A percentile compares a stretch with the other conserved stretches of the same genome.
These are phyloP conservation scores for Unio pictorum DNA, from an alignment of 2,888 invertebrate genomes.

Conservation along the genomic window DNA sequence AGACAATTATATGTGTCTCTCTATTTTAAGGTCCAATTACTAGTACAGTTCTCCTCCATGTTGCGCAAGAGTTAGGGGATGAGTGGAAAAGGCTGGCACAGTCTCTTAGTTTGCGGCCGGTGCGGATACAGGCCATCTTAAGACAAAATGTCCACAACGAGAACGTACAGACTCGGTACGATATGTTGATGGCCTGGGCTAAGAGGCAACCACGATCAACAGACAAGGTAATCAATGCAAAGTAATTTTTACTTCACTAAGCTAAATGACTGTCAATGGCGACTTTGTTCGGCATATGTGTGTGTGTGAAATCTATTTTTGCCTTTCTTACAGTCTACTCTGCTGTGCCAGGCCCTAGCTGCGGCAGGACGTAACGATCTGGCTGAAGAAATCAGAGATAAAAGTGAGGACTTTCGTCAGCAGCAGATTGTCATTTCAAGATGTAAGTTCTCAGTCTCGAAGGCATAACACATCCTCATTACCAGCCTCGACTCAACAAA, in stretches of 20 bases:
- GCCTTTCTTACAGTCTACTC: no score
- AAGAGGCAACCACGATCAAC: slow-evolving; percentile 61
- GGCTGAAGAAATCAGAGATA: slow-evolving; percentile 51
- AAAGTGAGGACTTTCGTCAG: slow-evolving; percentile 49
- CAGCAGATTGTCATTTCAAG: slow-evolving; percentile 37
- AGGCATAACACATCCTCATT: not conserved
- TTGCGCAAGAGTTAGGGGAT: slow-evolving; percentile 61
- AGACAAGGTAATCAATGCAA: slow-evolving; percentile 54
- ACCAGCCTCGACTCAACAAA: no score
- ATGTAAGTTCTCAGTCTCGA: slow-evolving; percentile 34
- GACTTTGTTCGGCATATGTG: no score
- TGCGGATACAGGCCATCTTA: slow-evolving; percentile 65
- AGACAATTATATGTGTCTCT: not conserved
- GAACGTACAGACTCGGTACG: slow-evolving; percentile 56
- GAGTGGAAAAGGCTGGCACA: slow-evolving; percentile 64
- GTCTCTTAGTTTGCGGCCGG: slow-evolving; percentile 53
- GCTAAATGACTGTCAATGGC: not conserved
- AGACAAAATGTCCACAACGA: slow-evolving; percentile 61
- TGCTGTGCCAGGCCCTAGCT: slow-evolving; percentile 53
- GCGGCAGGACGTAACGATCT: slow-evolving; percentile 54
- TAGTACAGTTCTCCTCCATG: slow-evolving; percentile 49
- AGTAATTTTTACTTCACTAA: not conserved
- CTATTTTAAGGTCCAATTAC: slow-evolving; percentile 52
- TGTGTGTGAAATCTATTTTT: no score
- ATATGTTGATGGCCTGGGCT: slow-evolving; percentile 67